Evolutionary conservation across 2,797 vertebrate species (phyloP).

Genomic region (Loris lydekkerianus): DNA sequence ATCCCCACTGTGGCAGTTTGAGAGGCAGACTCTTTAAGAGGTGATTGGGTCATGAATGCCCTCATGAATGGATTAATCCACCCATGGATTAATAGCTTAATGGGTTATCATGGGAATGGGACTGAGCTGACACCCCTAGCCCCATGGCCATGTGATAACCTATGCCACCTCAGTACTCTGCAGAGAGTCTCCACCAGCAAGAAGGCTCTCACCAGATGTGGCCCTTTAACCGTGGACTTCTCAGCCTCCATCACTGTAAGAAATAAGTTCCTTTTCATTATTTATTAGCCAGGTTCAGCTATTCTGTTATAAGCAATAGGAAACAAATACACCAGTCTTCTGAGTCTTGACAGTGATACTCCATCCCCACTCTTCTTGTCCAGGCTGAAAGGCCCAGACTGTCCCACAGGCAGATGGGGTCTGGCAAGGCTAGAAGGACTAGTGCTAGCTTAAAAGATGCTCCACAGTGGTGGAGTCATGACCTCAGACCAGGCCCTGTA

Average conservation of each 20-base stretch:
- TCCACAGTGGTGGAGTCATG: not conserved
- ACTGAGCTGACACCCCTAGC: not conserved
- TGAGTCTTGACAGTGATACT: not conserved
- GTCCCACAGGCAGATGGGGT: not conserved
- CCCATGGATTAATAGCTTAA: not conserved
- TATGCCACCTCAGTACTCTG: not conserved
- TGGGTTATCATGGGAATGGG: not conserved
- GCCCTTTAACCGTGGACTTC: not conserved
- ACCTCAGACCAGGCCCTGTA: not conserved
- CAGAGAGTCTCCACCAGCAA: not conserved
- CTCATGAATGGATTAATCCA: not conserved
- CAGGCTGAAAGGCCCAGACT: not conserved
- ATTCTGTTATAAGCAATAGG: not conserved
- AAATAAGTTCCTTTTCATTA: not conserved
- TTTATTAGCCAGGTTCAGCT: not conserved
- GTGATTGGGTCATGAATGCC: not conserved
- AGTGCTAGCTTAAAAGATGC: not conserved
- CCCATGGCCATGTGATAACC: not conserved
- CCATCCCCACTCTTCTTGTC: not conserved
- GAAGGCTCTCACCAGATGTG: not conserved
- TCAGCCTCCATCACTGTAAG: not conserved
- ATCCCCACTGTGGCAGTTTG: not conserved
- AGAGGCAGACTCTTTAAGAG: not conserved
- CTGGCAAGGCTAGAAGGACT: not conserved
- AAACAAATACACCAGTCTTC: not conserved